A percentile compares a stretch with the other conserved stretches of the same genome.
Conservation (phyloP, 2,888 invertebrate species). For the Brachycybe producta region DNA sequence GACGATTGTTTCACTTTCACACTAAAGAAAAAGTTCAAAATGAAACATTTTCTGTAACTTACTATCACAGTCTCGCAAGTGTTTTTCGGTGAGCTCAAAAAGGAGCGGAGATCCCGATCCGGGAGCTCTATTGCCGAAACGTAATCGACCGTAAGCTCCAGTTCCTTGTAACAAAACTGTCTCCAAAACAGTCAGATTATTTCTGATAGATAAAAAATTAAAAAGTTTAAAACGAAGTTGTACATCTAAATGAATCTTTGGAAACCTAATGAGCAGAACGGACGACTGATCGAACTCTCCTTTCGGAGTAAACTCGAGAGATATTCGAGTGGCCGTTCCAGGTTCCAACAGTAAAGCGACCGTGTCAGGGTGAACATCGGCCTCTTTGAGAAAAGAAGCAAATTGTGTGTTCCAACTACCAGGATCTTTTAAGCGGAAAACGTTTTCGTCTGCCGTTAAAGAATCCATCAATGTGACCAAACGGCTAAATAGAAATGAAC, state of each 20-base stretch:
- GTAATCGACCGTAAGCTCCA: constrained; percentile 74
- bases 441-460: not conserved
- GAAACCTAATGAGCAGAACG: constrained; percentile 36
- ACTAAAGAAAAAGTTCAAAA: too few relatives aligned
- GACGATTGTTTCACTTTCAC: too few relatives aligned
- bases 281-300: constrained; percentile 38
- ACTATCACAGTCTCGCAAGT: constrained; percentile 48
- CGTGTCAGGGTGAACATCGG: constrained; percentile 40
- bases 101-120: constrained; percentile 58
- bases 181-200: constrained; percentile 86
- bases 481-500: not conserved
- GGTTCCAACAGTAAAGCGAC: constrained; percentile 47
- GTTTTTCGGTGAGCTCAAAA: constrained; percentile 64
- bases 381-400: constrained; percentile 20
- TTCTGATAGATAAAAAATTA: constrained; percentile 43
- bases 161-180: constrained; percentile 66
- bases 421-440: not conserved
- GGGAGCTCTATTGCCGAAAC: constrained; percentile 73
- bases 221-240: constrained; percentile 1
- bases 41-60: too few relatives aligned
- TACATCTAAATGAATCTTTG: not conserved
- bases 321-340: constrained; percentile 37
- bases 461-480: not conserved
- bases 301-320: constrained; percentile 38
- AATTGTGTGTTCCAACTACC: too few relatives aligned